These are phyloP conservation scores for Channa maculata DNA, from an alignment of 2,113 vertebrate species.

Conservation along the genomic window DNA sequence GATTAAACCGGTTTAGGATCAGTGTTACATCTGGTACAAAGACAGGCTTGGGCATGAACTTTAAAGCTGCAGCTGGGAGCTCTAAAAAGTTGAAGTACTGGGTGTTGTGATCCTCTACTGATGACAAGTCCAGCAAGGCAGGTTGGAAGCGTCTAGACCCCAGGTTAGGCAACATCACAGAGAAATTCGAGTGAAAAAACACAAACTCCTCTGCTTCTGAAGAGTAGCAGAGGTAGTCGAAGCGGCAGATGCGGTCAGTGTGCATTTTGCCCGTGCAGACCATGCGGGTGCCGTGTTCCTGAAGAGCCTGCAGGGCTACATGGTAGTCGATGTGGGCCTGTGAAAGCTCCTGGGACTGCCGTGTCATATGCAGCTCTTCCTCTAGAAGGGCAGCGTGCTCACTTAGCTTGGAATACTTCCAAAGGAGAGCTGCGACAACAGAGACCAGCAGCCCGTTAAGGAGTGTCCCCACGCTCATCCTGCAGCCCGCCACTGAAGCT, in stretches of 20 bases:
- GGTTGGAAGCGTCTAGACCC: conserved; percentile 96
- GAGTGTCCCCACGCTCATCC: conserved; percentile 92
- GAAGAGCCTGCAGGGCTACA: conserved; percentile 88
- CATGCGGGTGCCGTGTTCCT: conserved; percentile 94
- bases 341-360: conserved; percentile 85
- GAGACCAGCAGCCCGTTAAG: conserved; percentile 95
- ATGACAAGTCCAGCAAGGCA: conserved; percentile 94
- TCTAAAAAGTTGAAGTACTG: conserved; percentile 99
- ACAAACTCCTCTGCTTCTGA: conserved; percentile 94
- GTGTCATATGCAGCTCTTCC: conserved; percentile 88
- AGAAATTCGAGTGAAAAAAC: conserved; percentile 95
- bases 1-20: conserved; percentile 96
- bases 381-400: conserved; percentile 91
- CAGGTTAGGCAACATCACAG: conserved; percentile 94
- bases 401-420: conserved; percentile 91
- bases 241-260: conserved; percentile 96
- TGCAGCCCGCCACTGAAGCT: conserved; percentile 79
- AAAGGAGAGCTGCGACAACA: conserved; percentile 91
- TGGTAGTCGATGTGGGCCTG: conserved; percentile 90
- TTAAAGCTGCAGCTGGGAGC: conserved; percentile 91
- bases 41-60: conserved; percentile 94
- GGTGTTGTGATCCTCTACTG: conserved; percentile 97
- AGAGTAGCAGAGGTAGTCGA: conserved; percentile 96
- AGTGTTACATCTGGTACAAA: conserved; percentile 95
- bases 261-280: conserved; percentile 97